phyloP scores from a whole-genome alignment of 30 jellyfish, hydroid and myxozoan species.

The Morbakka virulenta region DNA sequence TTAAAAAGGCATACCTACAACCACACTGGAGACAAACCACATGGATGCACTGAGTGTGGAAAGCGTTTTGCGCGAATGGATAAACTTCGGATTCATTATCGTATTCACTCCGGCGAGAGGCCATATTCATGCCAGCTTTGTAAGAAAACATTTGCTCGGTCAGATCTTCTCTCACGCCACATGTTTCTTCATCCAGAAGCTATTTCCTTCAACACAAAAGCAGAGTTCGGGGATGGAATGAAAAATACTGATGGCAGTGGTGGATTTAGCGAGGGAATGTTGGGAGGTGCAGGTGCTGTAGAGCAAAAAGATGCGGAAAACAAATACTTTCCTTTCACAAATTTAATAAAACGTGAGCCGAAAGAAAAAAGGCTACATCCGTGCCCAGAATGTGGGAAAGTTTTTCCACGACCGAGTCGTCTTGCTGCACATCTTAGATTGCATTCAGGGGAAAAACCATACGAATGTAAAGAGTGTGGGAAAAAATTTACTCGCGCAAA shows the following conservation, averaged over 20 bases:
- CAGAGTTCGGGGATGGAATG: neutral
- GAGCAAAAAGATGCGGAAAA: neutral
- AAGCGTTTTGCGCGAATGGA: neutral
- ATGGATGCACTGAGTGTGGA: neutral
- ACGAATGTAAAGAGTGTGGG: constrained; percentile 3
- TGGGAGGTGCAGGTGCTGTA: neutral
- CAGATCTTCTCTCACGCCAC: neutral
- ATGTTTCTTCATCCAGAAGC: neutral
- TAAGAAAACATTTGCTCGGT: neutral
- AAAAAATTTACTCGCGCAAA: neutral
- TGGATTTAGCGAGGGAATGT: neutral
- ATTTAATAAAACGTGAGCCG: neutral
- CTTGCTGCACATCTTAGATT: neutral
- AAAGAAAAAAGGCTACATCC: neutral
- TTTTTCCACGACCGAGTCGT: neutral
- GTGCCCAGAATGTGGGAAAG: neutral
- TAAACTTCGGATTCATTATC: neutral
- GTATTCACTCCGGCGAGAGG: neutral
- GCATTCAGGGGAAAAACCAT: constrained; percentile 1
- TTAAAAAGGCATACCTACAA: neutral
- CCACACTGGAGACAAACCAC: constrained; percentile 2
- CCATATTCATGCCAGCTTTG: neutral
- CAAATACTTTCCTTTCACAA: neutral
- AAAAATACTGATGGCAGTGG: neutral
- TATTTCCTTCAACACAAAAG: neutral